Evolutionary conservation across 2,888 invertebrate species (phyloP), one percentile per base, ranked within the genome.

Genomic region (Ochropacha duplaris): DNA sequence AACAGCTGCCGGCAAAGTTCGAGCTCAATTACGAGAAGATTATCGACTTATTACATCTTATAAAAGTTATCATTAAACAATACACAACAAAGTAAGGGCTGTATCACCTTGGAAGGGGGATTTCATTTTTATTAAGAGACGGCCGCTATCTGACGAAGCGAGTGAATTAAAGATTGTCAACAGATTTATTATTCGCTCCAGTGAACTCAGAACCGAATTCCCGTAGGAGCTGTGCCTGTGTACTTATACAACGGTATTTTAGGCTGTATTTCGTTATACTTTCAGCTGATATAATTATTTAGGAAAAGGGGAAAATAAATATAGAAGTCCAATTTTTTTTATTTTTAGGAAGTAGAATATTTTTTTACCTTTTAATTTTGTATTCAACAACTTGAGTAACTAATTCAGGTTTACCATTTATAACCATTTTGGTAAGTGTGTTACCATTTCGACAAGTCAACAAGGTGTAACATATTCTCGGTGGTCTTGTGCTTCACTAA

Each of bases 171-270:
- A 89, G 89, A 88, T 88, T 90, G 90, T 90, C 92, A 92, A 90
- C 92, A 91, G 87, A 87, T 90, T 92, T 90, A 91, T 91, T 90
- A 92, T 79, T 81, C 89, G 91, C 88, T 90, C 86, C 88, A 81
- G 78, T 88, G 92, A 89, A 83, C 81, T 65, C 81, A 73, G 72
- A 76, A 79, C 64, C 76, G 70, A 64, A 71, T 71, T 79, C 85
- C 81, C 71, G 58, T 57, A 86, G 81, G 86, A 81, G 74, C 70
- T 78, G 72, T 77, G 70, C 78, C 67, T 75, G 71, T 72, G 72
- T 81, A 74, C 78, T 79, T 81, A 81, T 79, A 76, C 71, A 72
- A 71, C 68, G 68, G 63, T 59, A 64, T 64, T 64, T 63, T 68
- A 66, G 59, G 57, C 59, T 62, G 59, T 65, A 64, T 65, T 65